A percentile compares a stretch with the other conserved stretches of the same genome.
These are phyloP conservation scores for Trichechus manatus DNA, from an alignment of 2,113 vertebrate species.

Conservation along the genomic window DNA sequence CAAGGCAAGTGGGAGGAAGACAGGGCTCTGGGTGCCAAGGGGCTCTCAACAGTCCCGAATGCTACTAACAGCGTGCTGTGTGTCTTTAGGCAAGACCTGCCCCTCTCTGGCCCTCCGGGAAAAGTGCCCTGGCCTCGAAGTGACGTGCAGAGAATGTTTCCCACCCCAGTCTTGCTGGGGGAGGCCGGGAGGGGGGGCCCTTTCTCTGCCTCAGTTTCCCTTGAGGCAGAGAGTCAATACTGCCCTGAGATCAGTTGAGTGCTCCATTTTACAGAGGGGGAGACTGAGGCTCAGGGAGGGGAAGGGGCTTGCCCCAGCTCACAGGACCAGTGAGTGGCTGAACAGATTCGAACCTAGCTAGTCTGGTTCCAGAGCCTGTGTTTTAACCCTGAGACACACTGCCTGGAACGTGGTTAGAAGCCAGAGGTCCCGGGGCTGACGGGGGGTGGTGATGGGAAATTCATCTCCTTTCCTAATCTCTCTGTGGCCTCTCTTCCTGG, in stretches of 20 bases:
- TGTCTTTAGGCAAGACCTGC: background rate
- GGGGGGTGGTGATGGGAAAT: background rate
- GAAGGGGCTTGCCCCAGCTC: background rate
- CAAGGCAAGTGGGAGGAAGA: accelerated
- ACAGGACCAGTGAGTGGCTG: accelerated
- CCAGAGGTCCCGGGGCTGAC: background rate
- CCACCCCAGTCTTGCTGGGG: background rate
- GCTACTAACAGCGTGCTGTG: background rate
- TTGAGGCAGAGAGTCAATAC: background rate
- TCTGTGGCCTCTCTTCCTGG: background rate
- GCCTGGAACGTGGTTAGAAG: background rate
- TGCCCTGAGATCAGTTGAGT: background rate
- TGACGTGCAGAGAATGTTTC: background rate
- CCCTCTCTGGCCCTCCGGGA: background rate
- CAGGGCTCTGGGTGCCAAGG: background rate
- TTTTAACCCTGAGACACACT: background rate
- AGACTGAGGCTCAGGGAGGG: background rate
- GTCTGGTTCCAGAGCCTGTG: background rate
- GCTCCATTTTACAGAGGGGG: background rate
- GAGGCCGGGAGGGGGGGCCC: accelerated
- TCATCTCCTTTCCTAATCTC: background rate
- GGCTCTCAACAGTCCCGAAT: background rate
- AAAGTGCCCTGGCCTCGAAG: background rate
- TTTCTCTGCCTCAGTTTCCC: background rate
- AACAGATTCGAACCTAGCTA: background rate